Evolutionary conservation across 2,797 vertebrate species (phyloP), one percentile per base, ranked within the genome.

Genomic region (Selene dorsalis): DNA sequence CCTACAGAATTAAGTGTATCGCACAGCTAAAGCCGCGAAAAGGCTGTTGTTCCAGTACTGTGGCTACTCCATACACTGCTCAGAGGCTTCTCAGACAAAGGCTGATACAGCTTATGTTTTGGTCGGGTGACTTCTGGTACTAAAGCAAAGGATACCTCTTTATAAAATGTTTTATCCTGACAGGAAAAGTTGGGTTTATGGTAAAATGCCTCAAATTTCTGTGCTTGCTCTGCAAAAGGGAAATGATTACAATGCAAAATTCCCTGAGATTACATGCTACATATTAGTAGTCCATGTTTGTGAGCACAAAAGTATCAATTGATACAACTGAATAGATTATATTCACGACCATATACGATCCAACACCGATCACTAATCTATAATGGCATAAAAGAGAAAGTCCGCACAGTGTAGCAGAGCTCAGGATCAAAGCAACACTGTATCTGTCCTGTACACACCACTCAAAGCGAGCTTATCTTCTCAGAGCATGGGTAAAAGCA

Each of bases 381-480:
- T 78, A 39, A 71, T 9, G 32, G 48, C 13, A 39, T 59, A 60
- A 62, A 61, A 63, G 32, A 66, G 58, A 77, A 75, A 58, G 82
- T 90, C 79, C 6, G 26, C 77, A 64, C n/a, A 68, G 70, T 79
- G 77, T n/a, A 71, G 59, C 60, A 59, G 70, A 47, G 77, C 83
- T 79, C 22, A 7, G 74, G 87, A 89, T 87, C 88, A 91, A 88
- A 84, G 83, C 69, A 7, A 62, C 24, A 39, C 69, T 83, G 80
- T 91, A 92, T 93, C 87, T 80, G 81, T 85, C 82, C 86, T 75
- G 78, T 83, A 82, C 86, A 92, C 88, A 80, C 66, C 73, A 86
- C 88, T 89, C 85, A 88, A 66, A 77, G 80, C 52, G 28, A 82
- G 88, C 89, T 93, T 91, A 93, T 93, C 91, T 92, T 53, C 75